Evolutionary conservation across 2,113 vertebrate genomes (phyloP).

Genomic region (Cichladusa arquata): DNA sequence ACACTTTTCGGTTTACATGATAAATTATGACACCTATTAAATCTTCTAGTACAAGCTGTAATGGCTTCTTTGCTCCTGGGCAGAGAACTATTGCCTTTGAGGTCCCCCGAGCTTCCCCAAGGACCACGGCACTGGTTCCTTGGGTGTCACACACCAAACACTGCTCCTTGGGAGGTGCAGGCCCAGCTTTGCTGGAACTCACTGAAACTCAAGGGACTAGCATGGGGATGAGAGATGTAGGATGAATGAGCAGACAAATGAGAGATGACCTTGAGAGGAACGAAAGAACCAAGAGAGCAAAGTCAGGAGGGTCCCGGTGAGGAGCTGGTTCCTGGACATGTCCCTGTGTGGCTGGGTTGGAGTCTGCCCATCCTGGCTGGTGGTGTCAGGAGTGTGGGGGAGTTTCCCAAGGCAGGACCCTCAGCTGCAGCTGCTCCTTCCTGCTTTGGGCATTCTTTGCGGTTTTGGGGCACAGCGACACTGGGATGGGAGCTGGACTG

Average conservation of each 20-base stretch:
- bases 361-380: background rate
- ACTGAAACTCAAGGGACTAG: slow-evolving; percentile 58
- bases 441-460: background rate
- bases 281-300: background rate
- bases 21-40: slow-evolving; percentile 99
- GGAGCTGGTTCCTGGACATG: fast-evolving
- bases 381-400: fast-evolving
- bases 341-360: background rate
- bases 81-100: slow-evolving; percentile 86
- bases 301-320: background rate
- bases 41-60: slow-evolving; percentile 93
- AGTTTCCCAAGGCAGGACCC: background rate
- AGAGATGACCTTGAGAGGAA: slow-evolving; percentile 68
- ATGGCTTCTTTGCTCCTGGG: slow-evolving; percentile 93
- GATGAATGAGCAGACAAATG: background rate
- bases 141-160: slow-evolving; percentile 77
- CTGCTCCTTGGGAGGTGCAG: slow-evolving; percentile 7
- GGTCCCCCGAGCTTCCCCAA: slow-evolving; percentile 81
- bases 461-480: fast-evolving
- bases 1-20: slow-evolving; percentile 99
- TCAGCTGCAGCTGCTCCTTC: background rate
- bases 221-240: background rate
- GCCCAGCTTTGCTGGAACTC: slow-evolving; percentile 47
- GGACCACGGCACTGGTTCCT: slow-evolving; percentile 79
- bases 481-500: background rate